Base-by-base conservation (phyloP, 2,888 invertebrate genomes). In the Keiferia lycopersicella region DNA sequence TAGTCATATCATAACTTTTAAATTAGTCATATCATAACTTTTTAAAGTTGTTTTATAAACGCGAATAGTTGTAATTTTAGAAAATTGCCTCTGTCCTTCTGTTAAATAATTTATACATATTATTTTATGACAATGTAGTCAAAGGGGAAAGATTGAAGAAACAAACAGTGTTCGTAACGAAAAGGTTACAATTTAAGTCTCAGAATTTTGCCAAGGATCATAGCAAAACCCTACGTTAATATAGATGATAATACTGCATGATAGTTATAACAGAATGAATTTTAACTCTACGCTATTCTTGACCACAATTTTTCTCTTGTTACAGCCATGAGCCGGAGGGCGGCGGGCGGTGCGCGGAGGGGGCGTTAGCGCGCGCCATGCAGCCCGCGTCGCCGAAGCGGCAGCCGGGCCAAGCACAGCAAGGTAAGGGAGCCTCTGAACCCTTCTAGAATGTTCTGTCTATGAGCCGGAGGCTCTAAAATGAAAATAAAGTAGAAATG, bases 401-500 rank as follows among this genome's bases (percentile, higher is more conserved):
- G 80, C 85, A 93, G 68, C 79, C 81, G 64, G 73, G 79, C 60
- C 61, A 61, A 22, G 73, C 84, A 69, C 78, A 81, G 3, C 87
- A 87, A 62, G 87, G 89, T 88, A 67, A 72, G 48, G 22, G 6
- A 41, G 3, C n/a, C 14, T 6, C 41, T 41, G 4, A 14, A 41
- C 14, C 41, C 12, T 14, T 14, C n/a, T n/a, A 41, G 41, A 12
- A 14, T 12, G 41, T n/a, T 34, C 34, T 34, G 10, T 34, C 93
- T 94, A 93, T 93, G 94, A 94, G 90, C 94, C 94, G 87, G 94
- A 93, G 84, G 92, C n/a, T n/a, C n/a, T n/a, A n/a, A n/a, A n/a
- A n/a, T n/a, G n/a, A n/a, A n/a, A n/a, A n/a, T n/a, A n/a, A n/a
- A n/a, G n/a, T n/a, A n/a, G n/a, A n/a, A n/a, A n/a, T n/a, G n/a